A percentile compares a stretch with the other conserved stretches of the same genome.
Conservation (phyloP, 2,797 vertebrate species). For the Natrix natrix region DNA sequence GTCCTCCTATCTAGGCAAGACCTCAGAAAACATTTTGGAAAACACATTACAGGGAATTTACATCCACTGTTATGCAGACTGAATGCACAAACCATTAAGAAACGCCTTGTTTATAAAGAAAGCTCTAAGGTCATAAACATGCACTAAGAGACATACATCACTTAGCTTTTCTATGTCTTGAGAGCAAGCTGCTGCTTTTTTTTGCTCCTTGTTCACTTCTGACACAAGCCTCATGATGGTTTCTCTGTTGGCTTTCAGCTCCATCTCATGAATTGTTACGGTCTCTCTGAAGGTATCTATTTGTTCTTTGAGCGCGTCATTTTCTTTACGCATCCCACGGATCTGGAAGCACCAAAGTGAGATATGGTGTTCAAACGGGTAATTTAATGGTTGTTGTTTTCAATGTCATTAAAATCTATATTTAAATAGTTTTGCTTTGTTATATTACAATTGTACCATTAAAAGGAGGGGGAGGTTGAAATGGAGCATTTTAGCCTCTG, state of each 20-base stretch:
- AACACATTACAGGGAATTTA: not conserved
- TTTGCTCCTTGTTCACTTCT: constrained; percentile 80
- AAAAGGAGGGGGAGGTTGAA: not conserved
- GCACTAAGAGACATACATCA: constrained; percentile 67
- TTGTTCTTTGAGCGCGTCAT: constrained; percentile 69
- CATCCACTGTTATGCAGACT: not conserved
- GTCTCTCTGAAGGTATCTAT: constrained; percentile 78
- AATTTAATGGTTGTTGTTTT: not conserved
- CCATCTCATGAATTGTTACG: constrained; percentile 79
- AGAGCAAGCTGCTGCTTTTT: constrained; percentile 65
- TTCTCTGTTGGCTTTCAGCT: constrained; percentile 86
- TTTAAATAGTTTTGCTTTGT: not conserved
- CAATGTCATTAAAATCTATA: not conserved
- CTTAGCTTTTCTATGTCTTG: constrained; percentile 74
- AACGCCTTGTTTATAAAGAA: not conserved
- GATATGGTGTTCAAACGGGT: not conserved
- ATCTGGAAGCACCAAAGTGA: constrained; percentile 66
- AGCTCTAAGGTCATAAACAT: not conserved
- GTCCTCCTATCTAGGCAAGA: not conserved
- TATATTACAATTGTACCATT: not conserved
- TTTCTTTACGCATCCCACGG: constrained; percentile 72
- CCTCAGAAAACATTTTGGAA: constrained; percentile 12
- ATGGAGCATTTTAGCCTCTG: not conserved
- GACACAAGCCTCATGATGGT: constrained; percentile 82
- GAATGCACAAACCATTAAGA: not conserved